Conservation (phyloP, 2,888 invertebrate species). For the Leucophora obtusa region DNA sequence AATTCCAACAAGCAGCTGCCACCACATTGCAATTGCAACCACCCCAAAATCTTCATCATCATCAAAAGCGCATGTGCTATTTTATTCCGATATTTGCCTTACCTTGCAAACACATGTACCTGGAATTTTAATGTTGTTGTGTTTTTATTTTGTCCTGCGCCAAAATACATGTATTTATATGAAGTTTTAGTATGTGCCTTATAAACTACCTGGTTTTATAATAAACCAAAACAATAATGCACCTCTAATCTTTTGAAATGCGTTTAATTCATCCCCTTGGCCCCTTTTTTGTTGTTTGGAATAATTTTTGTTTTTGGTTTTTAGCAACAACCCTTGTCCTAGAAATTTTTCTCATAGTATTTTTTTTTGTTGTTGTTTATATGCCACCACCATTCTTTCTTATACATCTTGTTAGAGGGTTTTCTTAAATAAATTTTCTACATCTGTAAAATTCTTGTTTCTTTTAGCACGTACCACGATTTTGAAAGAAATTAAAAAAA, state of each 20-base stretch:
- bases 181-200: conserved; percentile 44
- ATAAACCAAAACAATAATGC: conserved; percentile 58
- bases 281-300: conserved; percentile 37
- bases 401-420: conserved; percentile 30
- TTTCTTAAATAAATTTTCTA: conserved; percentile 53
- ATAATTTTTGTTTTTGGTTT: conserved; percentile 24
- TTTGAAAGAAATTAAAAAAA: conserved; percentile 32
- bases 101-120: conserved; percentile 60
- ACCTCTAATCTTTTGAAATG: conserved; percentile 60
- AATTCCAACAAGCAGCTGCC: conserved; percentile 47
- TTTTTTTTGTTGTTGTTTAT: conserved; percentile 9
- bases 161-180: conserved; percentile 17
- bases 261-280: conserved; percentile 59
- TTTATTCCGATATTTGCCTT: conserved; percentile 65
- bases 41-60: conserved; percentile 49
- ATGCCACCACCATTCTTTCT: conserved; percentile 19
- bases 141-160: conserved; percentile 41
- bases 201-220: conserved; percentile 51
- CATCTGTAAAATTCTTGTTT: conserved; percentile 54
- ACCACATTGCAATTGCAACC: conserved; percentile 34
- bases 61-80: conserved; percentile 65
- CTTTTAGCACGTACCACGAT: conserved; percentile 42
- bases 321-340: conserved; percentile 47
- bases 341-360: conserved; percentile 14
- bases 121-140: conserved; percentile 39